Conservation (phyloP, 2,113 vertebrate genomes). For the Mugil cephalus region DNA sequence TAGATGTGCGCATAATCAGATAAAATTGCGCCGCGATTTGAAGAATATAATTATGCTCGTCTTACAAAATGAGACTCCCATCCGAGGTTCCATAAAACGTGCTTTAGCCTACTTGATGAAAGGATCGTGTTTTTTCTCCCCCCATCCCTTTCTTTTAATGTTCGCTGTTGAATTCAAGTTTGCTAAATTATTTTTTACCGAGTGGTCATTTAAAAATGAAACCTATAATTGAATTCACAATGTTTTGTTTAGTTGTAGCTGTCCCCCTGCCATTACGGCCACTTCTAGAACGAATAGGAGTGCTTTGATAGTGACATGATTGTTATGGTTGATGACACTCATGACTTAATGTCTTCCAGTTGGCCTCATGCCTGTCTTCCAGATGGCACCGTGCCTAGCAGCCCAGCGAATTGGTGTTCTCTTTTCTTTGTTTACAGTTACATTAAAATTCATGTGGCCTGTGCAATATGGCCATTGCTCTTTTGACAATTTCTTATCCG, state of each 20-base stretch:
- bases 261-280: constrained; percentile 47
- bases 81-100: not conserved
- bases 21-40: not conserved
- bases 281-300: constrained; percentile 62
- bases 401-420: constrained; percentile 61
- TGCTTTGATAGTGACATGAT: constrained; percentile 79
- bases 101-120: not conserved
- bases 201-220: constrained; percentile 38
- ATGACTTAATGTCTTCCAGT: constrained; percentile 82
- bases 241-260: constrained; percentile 42
- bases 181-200: not conserved
- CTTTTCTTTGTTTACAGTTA: constrained; percentile 72
- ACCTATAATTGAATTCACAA: constrained; percentile 35
- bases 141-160: not conserved
- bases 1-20: not conserved
- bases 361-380: constrained; percentile 81
- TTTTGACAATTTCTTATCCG: constrained; percentile 44
- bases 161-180: constrained; percentile 17
- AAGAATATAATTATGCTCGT: not conserved
- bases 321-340: constrained; percentile 82
- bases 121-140: not conserved
- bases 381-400: constrained; percentile 79
- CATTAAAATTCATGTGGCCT: constrained; percentile 65
- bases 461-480: constrained; percentile 53
- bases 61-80: no score